phyloP scores from a whole-genome alignment of 37 sponge, comb jelly and placozoan genomes.

The Theonella swinhoei region DNA sequence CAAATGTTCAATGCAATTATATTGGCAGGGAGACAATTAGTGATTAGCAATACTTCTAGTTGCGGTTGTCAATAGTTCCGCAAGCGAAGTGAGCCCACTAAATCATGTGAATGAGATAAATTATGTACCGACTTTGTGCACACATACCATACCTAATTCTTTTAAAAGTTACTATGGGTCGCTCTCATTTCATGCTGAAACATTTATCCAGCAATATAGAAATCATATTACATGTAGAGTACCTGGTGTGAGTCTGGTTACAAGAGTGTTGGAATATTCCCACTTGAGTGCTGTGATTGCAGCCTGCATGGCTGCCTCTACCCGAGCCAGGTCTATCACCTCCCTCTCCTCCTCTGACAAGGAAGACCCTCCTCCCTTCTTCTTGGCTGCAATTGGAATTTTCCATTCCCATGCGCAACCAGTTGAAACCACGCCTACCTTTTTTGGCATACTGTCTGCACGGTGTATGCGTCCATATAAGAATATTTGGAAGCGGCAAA shows the following conservation, averaged over 20 bases:
- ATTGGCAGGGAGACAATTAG: not conserved
- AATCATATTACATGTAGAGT: too few relatives aligned
- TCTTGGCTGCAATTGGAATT: not conserved
- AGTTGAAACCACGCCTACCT: not conserved
- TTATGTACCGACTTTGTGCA: too few relatives aligned
- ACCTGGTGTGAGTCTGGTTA: slow-evolving; percentile 76
- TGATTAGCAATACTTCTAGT: too few relatives aligned
- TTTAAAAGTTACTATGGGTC: too few relatives aligned
- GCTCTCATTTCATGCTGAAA: too few relatives aligned
- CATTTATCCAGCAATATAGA: too few relatives aligned
- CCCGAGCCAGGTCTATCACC: slow-evolving; percentile 48
- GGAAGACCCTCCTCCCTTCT: not conserved
- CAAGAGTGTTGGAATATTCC: slow-evolving; percentile 58
- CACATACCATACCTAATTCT: too few relatives aligned
- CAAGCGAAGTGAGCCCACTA: too few relatives aligned
- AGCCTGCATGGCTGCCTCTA: slow-evolving; percentile 45
- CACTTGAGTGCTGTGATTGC: slow-evolving; percentile 53
- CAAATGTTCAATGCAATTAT: not conserved
- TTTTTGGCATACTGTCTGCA: slow-evolving; percentile 9
- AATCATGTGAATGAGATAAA: too few relatives aligned
- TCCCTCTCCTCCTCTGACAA: slow-evolving; percentile 50
- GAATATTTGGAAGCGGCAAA: too few relatives aligned
- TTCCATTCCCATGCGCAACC: too few relatives aligned
- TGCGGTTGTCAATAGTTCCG: too few relatives aligned
- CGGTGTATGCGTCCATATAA: not conserved